These are phyloP conservation scores for Acanthosepion pharaonis DNA, from an alignment of 2,888 invertebrate genomes.

Conservation along the genomic window DNA sequence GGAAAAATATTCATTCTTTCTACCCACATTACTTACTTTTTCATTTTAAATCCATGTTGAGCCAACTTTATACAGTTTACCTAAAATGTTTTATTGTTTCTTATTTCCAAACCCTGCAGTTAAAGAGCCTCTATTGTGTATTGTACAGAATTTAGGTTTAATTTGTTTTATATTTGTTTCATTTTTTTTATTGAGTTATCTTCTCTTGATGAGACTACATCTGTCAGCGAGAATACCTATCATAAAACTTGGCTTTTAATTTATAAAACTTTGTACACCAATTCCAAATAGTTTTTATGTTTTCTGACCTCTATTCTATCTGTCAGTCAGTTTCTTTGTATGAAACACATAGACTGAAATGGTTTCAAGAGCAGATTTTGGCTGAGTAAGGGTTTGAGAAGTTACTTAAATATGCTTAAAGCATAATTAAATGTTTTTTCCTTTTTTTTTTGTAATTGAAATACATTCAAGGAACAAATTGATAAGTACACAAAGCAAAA, in stretches of 20 bases:
- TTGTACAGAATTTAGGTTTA: background rate
- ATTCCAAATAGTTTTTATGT: background rate
- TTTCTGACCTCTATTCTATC: background rate
- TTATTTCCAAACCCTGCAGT: slow-evolving; percentile 33
- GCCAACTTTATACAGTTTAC: background rate
- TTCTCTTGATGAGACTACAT: too few relatives aligned
- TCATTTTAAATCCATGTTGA: background rate
- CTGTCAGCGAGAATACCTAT: too few relatives aligned
- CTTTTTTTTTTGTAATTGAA: background rate
- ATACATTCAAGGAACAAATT: background rate
- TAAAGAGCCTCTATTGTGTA: background rate
- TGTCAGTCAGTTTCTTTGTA: background rate
- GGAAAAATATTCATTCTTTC: background rate
- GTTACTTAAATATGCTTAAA: background rate
- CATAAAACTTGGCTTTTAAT: background rate
- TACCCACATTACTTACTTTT: background rate
- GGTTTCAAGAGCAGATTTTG: background rate
- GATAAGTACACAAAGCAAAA: background rate
- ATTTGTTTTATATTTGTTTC: background rate
- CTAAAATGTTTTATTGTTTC: background rate
- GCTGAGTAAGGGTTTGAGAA: background rate
- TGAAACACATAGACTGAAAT: background rate
- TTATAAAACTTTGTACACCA: background rate
- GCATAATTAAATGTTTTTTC: background rate
- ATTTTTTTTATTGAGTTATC: too few relatives aligned